These are phyloP conservation scores for Zophobas atratus DNA, from an alignment of 1,140 invertebrate genomes.

Conservation along the genomic window DNA sequence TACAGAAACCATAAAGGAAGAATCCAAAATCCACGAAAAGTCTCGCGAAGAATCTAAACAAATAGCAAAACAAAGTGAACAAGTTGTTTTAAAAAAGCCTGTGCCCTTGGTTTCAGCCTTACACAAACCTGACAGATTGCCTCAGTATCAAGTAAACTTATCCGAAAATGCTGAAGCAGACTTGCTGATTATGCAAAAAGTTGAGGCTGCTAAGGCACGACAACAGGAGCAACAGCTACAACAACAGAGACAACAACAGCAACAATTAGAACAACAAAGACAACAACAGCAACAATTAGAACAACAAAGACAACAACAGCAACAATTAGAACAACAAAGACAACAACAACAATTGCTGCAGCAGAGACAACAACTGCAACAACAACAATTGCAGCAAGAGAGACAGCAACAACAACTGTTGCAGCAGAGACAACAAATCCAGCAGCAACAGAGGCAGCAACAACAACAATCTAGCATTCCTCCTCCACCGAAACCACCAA, in stretches of 20 bases:
- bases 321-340: too few species aligned
- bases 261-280: too few species aligned
- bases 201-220: slow-evolving; percentile 46
- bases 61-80: slow-evolving; percentile 60
- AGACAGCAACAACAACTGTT: too few species aligned
- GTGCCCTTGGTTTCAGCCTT: slow-evolving; percentile 68
- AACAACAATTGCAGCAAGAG: too few species aligned
- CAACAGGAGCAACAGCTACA: slow-evolving; percentile 39
- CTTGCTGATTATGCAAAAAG: slow-evolving; percentile 57
- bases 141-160: slow-evolving; percentile 61
- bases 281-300: too few species aligned
- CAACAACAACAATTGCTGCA: not conserved
- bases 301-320: too few species aligned
- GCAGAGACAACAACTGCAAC: not conserved
- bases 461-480: too few species aligned
- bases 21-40: slow-evolving; percentile 39
- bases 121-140: slow-evolving; percentile 70
- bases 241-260: too few species aligned
- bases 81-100: slow-evolving; percentile 60
- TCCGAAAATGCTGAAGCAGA: slow-evolving; percentile 59
- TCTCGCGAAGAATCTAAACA: slow-evolving; percentile 38
- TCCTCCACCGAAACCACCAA: slow-evolving; percentile 24
- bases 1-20: slow-evolving; percentile 50
- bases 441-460: too few species aligned
- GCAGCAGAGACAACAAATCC: too few species aligned